These are phyloP conservation scores for Autographa gamma DNA, from an alignment of 2,888 invertebrate genomes.

Conservation along the genomic window DNA sequence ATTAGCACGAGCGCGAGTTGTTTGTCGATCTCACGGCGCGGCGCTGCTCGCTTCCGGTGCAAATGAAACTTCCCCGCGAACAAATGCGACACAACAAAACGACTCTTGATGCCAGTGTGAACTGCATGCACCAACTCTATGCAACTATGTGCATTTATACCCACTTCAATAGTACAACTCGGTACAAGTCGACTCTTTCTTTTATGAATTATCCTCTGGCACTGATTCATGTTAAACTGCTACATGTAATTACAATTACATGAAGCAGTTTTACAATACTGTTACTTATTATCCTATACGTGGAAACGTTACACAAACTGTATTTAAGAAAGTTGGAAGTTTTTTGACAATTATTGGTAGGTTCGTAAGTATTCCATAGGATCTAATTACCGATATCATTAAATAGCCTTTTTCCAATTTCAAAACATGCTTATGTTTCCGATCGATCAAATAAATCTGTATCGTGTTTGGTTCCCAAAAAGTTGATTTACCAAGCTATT, in stretches of 20 bases:
- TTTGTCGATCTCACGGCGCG: constrained; percentile 81
- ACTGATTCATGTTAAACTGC: constrained; percentile 5
- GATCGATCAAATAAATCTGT: constrained; percentile 8
- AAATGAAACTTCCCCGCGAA: constrained; percentile 63
- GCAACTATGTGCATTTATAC: background rate
- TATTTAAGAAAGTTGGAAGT: no score
- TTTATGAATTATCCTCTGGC: background rate
- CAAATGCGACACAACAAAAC: constrained; percentile 62
- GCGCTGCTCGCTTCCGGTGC: constrained; percentile 73
- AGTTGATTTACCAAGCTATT: constrained; percentile 23
- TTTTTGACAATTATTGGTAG: no score
- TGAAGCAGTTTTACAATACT: no score
- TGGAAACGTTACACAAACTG: no score
- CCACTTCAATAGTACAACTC: constrained; percentile 6
- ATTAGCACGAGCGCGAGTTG: constrained; percentile 72
- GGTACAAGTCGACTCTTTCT: constrained; percentile 10
- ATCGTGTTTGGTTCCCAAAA: constrained; percentile 15
- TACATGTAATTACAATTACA: constrained; percentile 15
- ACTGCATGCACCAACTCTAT: background rate
- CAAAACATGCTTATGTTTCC: background rate
- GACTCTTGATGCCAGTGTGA: constrained; percentile 22
- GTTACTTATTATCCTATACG: background rate
- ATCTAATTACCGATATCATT: background rate
- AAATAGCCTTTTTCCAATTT: background rate
- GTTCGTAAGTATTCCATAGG: background rate